Evolutionary conservation across 2,888 invertebrate genomes (phyloP).

Genomic region (Aethes cnicana): DNA sequence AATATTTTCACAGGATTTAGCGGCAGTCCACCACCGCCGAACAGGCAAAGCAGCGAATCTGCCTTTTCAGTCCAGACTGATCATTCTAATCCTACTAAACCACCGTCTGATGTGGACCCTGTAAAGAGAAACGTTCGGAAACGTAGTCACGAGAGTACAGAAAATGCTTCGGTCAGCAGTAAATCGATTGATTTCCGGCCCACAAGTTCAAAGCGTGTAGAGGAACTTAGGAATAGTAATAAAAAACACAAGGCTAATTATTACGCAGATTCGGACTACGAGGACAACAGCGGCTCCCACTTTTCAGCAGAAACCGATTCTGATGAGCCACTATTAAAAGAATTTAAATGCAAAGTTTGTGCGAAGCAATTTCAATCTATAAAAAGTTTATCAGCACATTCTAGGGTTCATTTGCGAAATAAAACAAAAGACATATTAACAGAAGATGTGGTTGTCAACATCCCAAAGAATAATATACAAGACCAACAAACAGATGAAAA

Average conservation of each 20-base stretch:
- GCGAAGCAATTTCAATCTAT: conserved; percentile 50
- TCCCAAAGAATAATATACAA: conserved; percentile 42
- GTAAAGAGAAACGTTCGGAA: conserved; percentile 51
- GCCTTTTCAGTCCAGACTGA: conserved; percentile 74
- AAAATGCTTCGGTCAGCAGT: conserved; percentile 57
- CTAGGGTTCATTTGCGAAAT: conserved; percentile 47
- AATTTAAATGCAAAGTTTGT: conserved; percentile 58
- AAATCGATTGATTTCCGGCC: conserved; percentile 57
- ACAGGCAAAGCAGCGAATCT: conserved; percentile 75
- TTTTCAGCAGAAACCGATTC: conserved; percentile 67
- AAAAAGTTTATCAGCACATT: conserved; percentile 50
- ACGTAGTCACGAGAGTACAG: conserved; percentile 63
- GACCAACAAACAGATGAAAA: conserved; percentile 55
- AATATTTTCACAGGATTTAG: conserved; percentile 57
- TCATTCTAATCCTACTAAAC: conserved; percentile 57
- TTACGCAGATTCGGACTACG: conserved; percentile 63
- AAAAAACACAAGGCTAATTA: conserved; percentile 55
- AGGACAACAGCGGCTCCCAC: conserved; percentile 57
- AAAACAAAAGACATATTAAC: conserved; percentile 27
- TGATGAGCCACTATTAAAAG: conserved; percentile 57
- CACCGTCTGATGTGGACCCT: conserved; percentile 52
- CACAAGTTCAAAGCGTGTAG: conserved; percentile 58
- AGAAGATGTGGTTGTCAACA: conserved; percentile 38
- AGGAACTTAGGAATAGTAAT: conserved; percentile 56
- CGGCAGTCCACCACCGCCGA: conserved; percentile 51